Conservation (phyloP, 2,888 invertebrate genomes). For the Heteropelma amictum region DNA sequence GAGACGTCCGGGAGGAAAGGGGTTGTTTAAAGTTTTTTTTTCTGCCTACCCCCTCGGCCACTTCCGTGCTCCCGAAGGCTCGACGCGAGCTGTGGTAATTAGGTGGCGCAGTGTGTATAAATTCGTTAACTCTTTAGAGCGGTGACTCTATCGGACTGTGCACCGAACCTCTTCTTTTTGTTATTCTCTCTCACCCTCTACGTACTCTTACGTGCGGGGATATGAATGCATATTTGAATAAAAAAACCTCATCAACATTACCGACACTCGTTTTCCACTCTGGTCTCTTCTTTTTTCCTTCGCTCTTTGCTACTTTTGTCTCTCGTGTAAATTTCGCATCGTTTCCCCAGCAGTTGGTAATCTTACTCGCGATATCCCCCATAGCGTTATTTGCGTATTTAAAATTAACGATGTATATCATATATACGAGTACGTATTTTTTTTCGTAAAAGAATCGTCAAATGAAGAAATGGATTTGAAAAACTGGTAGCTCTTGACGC, state of each 20-base stretch:
- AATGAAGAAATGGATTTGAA: not conserved
- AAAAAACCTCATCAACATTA: slow-evolving; percentile 6
- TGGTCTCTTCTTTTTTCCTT: slow-evolving; percentile 26
- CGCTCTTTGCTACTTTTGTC: slow-evolving; percentile 13
- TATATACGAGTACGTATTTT: not conserved
- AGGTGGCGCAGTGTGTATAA: slow-evolving; percentile 65
- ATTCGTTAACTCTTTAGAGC: slow-evolving; percentile 68
- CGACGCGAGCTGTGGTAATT: slow-evolving; percentile 63
- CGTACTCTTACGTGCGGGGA: not conserved
- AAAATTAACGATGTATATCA: not conserved
- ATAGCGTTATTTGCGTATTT: not conserved
- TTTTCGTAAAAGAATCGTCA: too few relatives aligned
- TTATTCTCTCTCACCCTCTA: too few relatives aligned
- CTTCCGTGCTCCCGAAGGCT: slow-evolving; percentile 23
- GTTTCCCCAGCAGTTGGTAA: slow-evolving; percentile 29
- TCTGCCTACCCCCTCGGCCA: not conserved
- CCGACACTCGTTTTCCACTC: slow-evolving; percentile 28
- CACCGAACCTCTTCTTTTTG: too few relatives aligned
- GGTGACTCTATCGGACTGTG: slow-evolving; percentile 58
- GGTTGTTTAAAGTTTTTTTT: slow-evolving; percentile 42
- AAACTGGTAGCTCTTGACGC: too few relatives aligned
- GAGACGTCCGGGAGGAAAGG: too few relatives aligned
- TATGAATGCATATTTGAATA: not conserved
- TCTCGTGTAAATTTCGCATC: slow-evolving; percentile 31
- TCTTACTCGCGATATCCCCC: slow-evolving; percentile 1